Conservation (phyloP, 2,113 vertebrate species). For the Odobenus rosmarus region DNA sequence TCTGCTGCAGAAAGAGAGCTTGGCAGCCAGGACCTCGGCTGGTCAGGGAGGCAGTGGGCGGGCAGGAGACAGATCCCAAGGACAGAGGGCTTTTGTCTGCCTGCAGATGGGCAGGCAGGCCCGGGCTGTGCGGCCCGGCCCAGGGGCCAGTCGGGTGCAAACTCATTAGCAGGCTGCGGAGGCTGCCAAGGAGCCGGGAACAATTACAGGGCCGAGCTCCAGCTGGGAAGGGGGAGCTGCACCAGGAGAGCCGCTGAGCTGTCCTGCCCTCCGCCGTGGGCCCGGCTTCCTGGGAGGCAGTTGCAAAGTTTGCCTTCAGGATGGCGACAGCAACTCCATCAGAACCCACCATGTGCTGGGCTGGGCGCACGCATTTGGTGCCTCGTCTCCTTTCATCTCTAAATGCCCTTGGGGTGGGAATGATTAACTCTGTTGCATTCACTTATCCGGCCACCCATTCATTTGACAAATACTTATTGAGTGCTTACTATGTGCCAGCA, state of each 20-base stretch:
- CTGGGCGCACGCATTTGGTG: background rate
- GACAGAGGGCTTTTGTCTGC: conserved; percentile 78
- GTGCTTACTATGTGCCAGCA: background rate
- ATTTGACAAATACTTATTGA: background rate
- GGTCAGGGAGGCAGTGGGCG: background rate
- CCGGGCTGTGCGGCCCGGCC: conserved; percentile 54
- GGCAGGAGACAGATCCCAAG: conserved; percentile 49
- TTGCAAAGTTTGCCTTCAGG: background rate
- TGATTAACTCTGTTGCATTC: background rate
- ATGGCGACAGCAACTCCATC: background rate
- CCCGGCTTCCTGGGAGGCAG: background rate
- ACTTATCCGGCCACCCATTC: background rate
- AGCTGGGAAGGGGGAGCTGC: conserved; percentile 26
- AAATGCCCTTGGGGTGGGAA: background rate
- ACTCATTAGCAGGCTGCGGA: conserved; percentile 64
- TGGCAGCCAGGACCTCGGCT: background rate
- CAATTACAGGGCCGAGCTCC: conserved; percentile 57
- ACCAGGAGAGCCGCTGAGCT: background rate
- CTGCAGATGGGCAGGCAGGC: conserved; percentile 69
- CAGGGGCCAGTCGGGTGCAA: conserved; percentile 65
- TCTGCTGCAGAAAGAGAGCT: background rate
- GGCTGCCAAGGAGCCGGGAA: conserved; percentile 67
- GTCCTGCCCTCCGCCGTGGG: background rate
- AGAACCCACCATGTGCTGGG: background rate
- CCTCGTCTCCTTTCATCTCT: background rate